phyloP scores from a whole-genome alignment of 2,797 vertebrate species.

The Brotogeris chrysoptera region DNA sequence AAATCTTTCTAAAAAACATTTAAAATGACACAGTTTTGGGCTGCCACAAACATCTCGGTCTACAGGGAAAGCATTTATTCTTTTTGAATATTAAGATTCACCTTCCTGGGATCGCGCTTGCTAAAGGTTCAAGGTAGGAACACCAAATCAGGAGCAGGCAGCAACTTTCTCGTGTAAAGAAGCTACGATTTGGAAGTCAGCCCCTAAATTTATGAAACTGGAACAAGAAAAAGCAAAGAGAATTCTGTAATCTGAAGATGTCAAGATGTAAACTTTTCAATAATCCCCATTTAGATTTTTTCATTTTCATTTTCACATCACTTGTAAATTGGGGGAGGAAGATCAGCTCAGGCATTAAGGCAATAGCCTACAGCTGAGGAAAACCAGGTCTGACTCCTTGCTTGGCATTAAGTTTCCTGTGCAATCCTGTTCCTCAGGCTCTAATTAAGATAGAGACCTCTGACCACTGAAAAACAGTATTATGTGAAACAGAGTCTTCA shows the following conservation, averaged over 20 bases:
- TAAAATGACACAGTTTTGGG: not conserved
- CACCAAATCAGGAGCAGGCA: fast-evolving
- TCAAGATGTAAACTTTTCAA: not conserved
- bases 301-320: not conserved
- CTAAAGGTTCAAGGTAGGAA: not conserved
- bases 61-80: not conserved
- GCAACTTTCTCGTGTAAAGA: not conserved
- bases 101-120: not conserved
- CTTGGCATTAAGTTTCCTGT: not conserved
- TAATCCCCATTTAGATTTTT: not conserved
- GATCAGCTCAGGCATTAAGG: not conserved
- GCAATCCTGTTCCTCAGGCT: not conserved
- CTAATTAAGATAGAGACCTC: not conserved
- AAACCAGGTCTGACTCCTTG: not conserved
- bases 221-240: not conserved
- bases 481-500: not conserved
- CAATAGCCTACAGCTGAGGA: not conserved
- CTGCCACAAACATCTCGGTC: not conserved
- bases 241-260: not conserved
- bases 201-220: not conserved
- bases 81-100: not conserved
- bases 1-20: not conserved
- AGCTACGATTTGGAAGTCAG: not conserved
- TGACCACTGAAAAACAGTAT: not conserved
- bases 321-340: not conserved